Conservation (phyloP, 2,797 vertebrate species). For the Apodemus agrarius region DNA sequence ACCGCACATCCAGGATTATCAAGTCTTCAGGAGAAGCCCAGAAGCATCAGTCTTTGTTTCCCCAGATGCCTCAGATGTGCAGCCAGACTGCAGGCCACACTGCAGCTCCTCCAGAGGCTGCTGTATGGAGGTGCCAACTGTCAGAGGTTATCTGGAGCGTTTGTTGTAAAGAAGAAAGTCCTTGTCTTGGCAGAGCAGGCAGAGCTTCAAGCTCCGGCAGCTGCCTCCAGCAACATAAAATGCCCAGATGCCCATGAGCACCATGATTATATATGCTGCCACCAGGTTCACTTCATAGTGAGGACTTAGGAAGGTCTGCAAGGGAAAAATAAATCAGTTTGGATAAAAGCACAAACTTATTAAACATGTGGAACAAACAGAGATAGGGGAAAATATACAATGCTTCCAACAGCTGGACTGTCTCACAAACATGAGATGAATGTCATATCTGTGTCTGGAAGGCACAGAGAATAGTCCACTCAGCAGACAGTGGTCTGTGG, state of each 20-base stretch:
- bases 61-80: background rate
- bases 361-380: background rate
- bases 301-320: slow-evolving; percentile 90
- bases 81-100: background rate
- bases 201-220: slow-evolving; percentile 90
- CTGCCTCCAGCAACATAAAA: slow-evolving; percentile 90
- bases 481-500: background rate
- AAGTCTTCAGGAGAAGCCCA: background rate
- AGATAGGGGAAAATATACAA: background rate
- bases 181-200: slow-evolving; percentile 91
- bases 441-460: background rate
- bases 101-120: slow-evolving; percentile 27
- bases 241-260: slow-evolving; percentile 89
- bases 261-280: slow-evolving; percentile 88
- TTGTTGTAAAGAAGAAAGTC: slow-evolving; percentile 91
- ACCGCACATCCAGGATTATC: background rate
- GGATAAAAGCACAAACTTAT: background rate
- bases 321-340: slow-evolving; percentile 46
- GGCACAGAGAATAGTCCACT: background rate
- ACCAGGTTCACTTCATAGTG: slow-evolving; percentile 88
- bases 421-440: background rate
- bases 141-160: slow-evolving; percentile 88
- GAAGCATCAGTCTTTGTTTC: background rate
- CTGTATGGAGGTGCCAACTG: background rate
- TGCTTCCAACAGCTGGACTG: background rate